Base-by-base conservation (phyloP, 2,797 vertebrate species). In the Scarus forsteni region DNA sequence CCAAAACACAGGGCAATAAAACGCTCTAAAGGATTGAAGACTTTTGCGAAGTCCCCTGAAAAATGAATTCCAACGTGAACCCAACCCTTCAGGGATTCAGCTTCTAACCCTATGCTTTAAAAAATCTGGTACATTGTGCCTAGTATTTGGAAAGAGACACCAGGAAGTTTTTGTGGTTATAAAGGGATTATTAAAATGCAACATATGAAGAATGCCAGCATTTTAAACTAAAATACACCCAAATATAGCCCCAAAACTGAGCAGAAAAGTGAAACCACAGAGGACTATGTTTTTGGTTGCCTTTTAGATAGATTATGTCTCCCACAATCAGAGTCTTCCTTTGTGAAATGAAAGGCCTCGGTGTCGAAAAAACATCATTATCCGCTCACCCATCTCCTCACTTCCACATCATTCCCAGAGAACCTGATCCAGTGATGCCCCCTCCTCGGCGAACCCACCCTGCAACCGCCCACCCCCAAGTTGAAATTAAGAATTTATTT, bases 401-500 rank as follows among this genome's bases (percentile, higher is more conserved):
- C 82, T 86, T 84, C 84, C 79, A 66, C 75, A 65, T 79, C 79
- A 69, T 83, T 91, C 84, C 83, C 83, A 76, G 80, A 91, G 79
- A 92, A 83, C 79, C 70, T 84, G 79, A 88, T 90, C 87, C 84
- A 91, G 65, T 73, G 88, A 90, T 80, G 75, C 70, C 72, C 78
- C 75, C 73, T 71, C 85, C 80, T 65, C 57, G 49, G 73, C 82
- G 82, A 84, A 80, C 81, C 79, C 83, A 55, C 79, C 80, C 79
- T 75, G 62, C 79, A 78, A 80, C 81, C 85, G 67, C 78, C 90
- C 85, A 84, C 88, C 88, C 88, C 89, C 86, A 88, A 92, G 86
- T 92, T 92, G 80, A 55, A 93, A 94, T 95, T 93, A 95, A 94
- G 93, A 94, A 94, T 94, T 94, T 92, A 94, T 95, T 93, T 90